phyloP scores from a whole-genome alignment of 2,797 vertebrate species.

The Microchirus variegatus region DNA sequence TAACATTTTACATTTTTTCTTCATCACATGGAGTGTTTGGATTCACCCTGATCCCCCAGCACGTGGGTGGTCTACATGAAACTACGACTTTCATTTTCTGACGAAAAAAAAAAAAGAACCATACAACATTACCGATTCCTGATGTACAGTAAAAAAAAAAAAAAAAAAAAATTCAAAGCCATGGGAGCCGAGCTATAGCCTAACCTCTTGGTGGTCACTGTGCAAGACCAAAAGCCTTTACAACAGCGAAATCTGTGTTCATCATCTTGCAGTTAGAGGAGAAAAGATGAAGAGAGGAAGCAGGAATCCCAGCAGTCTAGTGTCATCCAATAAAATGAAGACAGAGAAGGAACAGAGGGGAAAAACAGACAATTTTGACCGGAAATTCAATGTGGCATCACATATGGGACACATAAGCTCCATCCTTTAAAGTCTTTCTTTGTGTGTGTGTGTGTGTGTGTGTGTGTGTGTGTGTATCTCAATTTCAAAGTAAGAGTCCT shows the following conservation, averaged over 20 bases:
- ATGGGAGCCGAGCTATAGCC: neutral
- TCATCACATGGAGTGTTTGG: no score
- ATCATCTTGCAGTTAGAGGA: neutral
- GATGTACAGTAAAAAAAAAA: neutral
- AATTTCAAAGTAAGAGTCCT: slow-evolving; percentile 68
- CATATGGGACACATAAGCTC: slow-evolving; percentile 94
- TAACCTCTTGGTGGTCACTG: slow-evolving; percentile 3
- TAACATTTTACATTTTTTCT: no score
- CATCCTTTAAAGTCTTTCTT: slow-evolving; percentile 82
- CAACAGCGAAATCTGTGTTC: neutral
- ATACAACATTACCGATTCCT: neutral
- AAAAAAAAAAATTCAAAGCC: neutral
- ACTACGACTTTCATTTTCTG: slow-evolving; percentile 19
- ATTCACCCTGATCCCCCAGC: neutral
- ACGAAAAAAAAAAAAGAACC: neutral
- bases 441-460: slow-evolving; percentile 60
- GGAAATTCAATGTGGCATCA: slow-evolving; percentile 96
- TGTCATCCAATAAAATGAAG: slow-evolving; percentile 17
- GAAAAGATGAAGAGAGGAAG: neutral
- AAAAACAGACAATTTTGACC: slow-evolving; percentile 79
- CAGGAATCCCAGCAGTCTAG: slow-evolving; percentile 18
- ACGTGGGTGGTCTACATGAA: slow-evolving; percentile 39
- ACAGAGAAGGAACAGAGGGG: neutral
- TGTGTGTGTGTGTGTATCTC: slow-evolving; percentile 75
- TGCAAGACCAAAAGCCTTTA: slow-evolving; percentile 3